Percentiles rank a stretch among this genome's conserved stretches.
Conservation (phyloP, 2,888 invertebrate genomes). For the Calameuta idolon region DNA sequence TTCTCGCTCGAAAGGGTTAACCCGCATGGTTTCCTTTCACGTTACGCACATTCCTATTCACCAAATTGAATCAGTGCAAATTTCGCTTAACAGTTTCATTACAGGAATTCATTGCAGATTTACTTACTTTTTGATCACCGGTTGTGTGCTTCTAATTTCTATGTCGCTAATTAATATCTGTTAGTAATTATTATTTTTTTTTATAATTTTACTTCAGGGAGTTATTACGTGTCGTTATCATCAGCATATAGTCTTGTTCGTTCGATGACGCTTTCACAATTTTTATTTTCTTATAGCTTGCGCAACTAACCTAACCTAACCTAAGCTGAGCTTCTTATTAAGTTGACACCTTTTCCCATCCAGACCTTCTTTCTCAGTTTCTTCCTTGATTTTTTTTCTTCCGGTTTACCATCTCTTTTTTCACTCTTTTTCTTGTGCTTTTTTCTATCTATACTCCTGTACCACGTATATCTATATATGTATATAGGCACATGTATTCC, state of each 20-base stretch:
- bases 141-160: background rate
- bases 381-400: background rate
- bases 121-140: background rate
- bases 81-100: background rate
- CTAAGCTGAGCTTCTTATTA: background rate
- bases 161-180: background rate
- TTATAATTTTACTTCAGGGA: background rate
- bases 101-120: background rate
- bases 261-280: background rate
- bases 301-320: background rate
- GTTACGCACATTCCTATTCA: background rate
- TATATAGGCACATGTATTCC: background rate
- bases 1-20: background rate
- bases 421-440: background rate
- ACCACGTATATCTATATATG: background rate
- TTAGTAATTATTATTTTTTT: background rate
- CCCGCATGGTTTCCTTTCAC: background rate
- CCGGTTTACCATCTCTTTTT: slow-evolving; percentile 24
- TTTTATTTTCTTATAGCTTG: background rate
- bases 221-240: too few relatives aligned
- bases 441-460: too few relatives aligned
- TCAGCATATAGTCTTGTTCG: too few relatives aligned
- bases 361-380: background rate
- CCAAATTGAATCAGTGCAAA: background rate
- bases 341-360: background rate